Base-by-base conservation (phyloP, 2,888 invertebrate genomes). In the Acholoe squamosa region DNA sequence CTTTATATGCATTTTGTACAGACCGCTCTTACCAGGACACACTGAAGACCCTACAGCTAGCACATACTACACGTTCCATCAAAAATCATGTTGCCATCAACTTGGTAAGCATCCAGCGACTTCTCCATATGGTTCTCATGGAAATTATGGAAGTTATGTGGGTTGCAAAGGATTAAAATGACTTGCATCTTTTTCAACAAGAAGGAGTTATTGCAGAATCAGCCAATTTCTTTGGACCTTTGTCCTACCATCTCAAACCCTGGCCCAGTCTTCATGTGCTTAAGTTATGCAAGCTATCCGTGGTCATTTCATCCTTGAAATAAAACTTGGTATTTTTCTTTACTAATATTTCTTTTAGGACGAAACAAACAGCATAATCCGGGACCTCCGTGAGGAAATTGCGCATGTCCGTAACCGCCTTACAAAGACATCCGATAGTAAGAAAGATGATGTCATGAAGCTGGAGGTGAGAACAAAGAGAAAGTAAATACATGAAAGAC, bases 11-110 rank as follows among this genome's bases (percentile, higher is more conserved):
- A 43, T 7, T 43, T 43, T 33, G 16, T 33, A 28, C 92, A 93
- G 94, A 94, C 84, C 94, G 93, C 80, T 84, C 91, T 22, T 93
- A 94, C 86, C 93, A 94, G 89, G 94, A 94, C 34, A 94, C 94
- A 14, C 76, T 93, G n/a, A 92, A 92, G 76, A 94, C 94, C 0
- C 91, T 95, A 51, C 93, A 94, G 92, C 91, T 93, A 84, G 93
- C 94, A 10, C 92, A 93, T 86, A 92, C 92, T 90, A 94, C 94
- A 28, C 93, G 93, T 33, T 91, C 93, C 61, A 92, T 94, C 80
- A 95, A 95, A 91, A 95, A 95, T 91, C 92, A 93, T 43, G 94
- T 94, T 22, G 94, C 94, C 91, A 92, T 94, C 76, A 95, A 95
- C 92, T 84, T 95, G 94, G 95, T 95, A 92, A 92, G 94, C 43